Percentiles rank a stretch among this genome's conserved stretches.
Evolutionary conservation across 2,888 invertebrate genomes (phyloP).

Genomic region (Tanypteryx hageni): DNA sequence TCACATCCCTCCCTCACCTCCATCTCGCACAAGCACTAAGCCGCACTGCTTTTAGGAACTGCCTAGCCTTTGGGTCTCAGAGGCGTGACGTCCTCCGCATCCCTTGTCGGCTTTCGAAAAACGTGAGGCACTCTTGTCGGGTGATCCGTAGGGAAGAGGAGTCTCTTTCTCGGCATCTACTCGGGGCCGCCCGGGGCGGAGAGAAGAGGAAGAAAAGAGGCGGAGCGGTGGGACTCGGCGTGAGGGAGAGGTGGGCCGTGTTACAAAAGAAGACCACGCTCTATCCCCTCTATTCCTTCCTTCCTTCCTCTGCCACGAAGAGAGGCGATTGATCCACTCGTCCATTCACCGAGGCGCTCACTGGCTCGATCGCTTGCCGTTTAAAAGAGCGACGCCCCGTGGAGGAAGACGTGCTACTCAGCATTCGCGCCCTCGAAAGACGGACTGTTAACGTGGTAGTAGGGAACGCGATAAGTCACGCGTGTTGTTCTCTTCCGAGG

Average conservation of each 20-base stretch:
- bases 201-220: neutral
- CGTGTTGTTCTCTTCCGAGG: neutral
- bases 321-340: conserved; percentile 11
- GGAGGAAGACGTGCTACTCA: neutral
- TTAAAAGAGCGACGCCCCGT: neutral
- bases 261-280: neutral
- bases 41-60: conserved; percentile 32
- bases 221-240: neutral
- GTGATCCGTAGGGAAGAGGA: conserved; percentile 13
- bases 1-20: neutral
- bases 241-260: conserved; percentile 16
- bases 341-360: neutral
- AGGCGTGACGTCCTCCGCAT: neutral
- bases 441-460: neutral
- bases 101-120: conserved; percentile 24
- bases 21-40: conserved; percentile 18
- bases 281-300: neutral
- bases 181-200: conserved; percentile 12
- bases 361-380: neutral
- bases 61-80: conserved; percentile 29
- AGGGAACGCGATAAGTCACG: too few relatives aligned
- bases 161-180: neutral
- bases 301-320: neutral
- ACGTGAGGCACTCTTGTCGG: conserved; percentile 4
- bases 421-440: neutral